A percentile compares a stretch with the other conserved stretches of the same genome.
These are phyloP conservation scores for Cryptomyrus ogoouensis DNA, from an alignment of 2,113 vertebrate genomes.

Conservation along the genomic window DNA sequence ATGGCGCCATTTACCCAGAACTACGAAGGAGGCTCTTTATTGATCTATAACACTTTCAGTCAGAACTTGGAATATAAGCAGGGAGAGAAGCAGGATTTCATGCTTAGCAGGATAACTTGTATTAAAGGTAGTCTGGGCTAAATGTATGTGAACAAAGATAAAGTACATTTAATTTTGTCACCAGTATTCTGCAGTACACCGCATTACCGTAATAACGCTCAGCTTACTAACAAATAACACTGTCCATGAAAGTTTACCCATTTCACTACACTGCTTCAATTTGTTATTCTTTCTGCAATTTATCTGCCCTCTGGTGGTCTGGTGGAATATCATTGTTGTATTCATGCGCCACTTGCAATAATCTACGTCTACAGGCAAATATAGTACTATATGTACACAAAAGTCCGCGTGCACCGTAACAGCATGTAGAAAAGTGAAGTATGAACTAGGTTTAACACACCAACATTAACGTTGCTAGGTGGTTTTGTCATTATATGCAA, in stretches of 20 bases:
- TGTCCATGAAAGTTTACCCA: background rate
- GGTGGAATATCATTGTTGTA: background rate
- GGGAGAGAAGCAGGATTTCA: background rate
- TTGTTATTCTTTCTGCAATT: background rate
- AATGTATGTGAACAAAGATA: background rate
- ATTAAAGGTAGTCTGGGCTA: background rate
- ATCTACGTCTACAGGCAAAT: background rate
- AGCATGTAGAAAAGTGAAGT: background rate
- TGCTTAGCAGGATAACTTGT: background rate
- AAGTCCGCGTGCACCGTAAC: background rate
- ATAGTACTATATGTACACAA: background rate
- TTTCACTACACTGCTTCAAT: background rate
- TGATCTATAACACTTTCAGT: background rate
- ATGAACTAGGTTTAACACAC: background rate
- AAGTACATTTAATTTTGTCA: background rate
- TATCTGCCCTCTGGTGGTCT: background rate
- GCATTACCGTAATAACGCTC: background rate
- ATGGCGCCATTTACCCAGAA: background rate
- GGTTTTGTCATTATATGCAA: background rate
- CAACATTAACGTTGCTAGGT: background rate
- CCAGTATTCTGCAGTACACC: background rate
- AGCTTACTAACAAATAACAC: background rate
- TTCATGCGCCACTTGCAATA: background rate
- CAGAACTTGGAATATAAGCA: background rate
- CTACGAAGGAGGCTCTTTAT: background rate